Conservation (phyloP, 2,113 vertebrate genomes). For the Emberiza fucata region DNA sequence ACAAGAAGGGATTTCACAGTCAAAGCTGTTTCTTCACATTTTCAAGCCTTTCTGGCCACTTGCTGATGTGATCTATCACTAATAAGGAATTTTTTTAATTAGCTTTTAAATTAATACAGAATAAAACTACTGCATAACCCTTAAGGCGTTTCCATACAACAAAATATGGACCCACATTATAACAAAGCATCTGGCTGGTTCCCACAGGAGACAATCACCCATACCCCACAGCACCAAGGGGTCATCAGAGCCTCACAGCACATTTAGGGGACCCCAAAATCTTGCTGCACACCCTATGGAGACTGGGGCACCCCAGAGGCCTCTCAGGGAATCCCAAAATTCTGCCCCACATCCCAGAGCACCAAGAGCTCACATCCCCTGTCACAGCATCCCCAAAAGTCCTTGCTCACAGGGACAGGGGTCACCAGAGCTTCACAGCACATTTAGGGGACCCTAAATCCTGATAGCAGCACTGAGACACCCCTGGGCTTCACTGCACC, state of each 20-base stretch:
- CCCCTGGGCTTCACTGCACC: neutral
- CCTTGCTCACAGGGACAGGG: neutral
- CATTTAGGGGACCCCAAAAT: neutral
- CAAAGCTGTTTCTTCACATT: neutral
- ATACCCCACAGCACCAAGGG: accelerated
- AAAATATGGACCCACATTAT: no score
- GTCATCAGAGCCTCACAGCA: neutral
- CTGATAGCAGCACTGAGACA: neutral
- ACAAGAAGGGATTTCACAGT: neutral
- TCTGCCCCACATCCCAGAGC: neutral
- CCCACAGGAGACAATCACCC: neutral
- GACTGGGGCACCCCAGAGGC: neutral
- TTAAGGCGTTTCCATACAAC: neutral
- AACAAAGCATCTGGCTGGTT: neutral
- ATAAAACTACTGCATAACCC: neutral
- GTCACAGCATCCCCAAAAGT: neutral
- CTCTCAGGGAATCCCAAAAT: neutral
- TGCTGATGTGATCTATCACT: neutral
- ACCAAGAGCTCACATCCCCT: neutral
- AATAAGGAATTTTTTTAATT: neutral
- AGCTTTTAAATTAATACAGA: neutral
- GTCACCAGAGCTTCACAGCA: neutral
- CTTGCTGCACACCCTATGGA: neutral
- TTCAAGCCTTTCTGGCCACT: neutral
- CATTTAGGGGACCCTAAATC: neutral